Evolutionary conservation across 2,797 vertebrate genomes (phyloP).

Genomic region (Premnoplex brunnescens): DNA sequence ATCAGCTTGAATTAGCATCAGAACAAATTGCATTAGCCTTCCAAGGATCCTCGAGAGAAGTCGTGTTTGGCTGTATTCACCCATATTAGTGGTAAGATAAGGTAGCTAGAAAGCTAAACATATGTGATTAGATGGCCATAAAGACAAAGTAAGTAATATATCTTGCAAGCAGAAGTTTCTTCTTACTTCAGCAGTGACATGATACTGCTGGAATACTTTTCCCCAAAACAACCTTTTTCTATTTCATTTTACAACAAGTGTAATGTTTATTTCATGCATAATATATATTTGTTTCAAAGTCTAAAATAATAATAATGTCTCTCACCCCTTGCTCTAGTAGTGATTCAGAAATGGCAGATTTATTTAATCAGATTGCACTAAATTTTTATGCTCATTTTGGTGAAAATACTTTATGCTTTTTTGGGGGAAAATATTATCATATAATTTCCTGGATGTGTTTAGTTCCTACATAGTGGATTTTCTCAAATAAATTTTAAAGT

Average conservation of each 20-base stretch:
- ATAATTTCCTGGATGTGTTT: not conserved
- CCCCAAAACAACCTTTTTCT: not conserved
- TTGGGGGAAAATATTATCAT: not conserved
- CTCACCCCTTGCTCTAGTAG: not conserved
- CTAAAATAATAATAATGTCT: not conserved
- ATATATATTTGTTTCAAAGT: not conserved
- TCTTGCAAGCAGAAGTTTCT: not conserved
- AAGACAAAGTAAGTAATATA: not conserved
- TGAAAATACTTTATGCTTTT: not conserved
- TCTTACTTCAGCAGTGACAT: not conserved
- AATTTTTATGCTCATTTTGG: not conserved
- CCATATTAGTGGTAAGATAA: not conserved
- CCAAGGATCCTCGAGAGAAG: not conserved
- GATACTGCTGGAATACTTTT: not conserved
- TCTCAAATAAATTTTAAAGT: not conserved
- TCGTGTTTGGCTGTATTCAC: fast-evolving
- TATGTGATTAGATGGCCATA: not conserved
- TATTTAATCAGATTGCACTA: not conserved
- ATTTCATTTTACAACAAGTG: not conserved
- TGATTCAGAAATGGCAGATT: not conserved
- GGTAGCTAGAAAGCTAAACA: not conserved
- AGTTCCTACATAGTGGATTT: not conserved
- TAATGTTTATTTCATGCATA: not conserved
- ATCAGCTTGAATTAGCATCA: not conserved
- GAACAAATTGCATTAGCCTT: not conserved